phyloP scores from a whole-genome alignment of 2,888 invertebrate genomes.

The Lasioglossum calceatum region DNA sequence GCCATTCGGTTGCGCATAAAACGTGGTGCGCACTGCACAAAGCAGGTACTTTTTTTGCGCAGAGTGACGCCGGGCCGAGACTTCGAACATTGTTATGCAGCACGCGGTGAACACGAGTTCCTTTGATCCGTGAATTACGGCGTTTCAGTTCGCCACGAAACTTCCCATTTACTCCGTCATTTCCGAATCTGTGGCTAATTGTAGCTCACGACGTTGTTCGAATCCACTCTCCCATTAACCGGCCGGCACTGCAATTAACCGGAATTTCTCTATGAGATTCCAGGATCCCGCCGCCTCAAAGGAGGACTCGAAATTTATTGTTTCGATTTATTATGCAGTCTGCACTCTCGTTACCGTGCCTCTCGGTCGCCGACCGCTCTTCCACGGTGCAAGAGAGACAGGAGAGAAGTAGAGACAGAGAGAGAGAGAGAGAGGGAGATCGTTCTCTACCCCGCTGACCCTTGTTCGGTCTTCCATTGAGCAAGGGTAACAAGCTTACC shows the following conservation, averaged over 20 bases:
- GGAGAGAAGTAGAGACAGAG: neutral
- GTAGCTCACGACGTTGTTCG: conserved; percentile 59
- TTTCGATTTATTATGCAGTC: conserved; percentile 69
- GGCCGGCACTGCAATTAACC: conserved; percentile 62
- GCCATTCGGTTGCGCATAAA: neutral
- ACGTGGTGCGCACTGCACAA: neutral
- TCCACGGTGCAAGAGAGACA: neutral
- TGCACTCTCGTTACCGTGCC: conserved; percentile 51
- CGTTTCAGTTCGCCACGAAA: conserved; percentile 43
- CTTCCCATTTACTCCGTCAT: conserved; percentile 46
- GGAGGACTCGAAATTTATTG: conserved; percentile 63
- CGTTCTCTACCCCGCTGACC: neutral
- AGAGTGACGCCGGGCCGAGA: neutral
- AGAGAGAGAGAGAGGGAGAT: neutral
- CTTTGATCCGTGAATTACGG: conserved; percentile 59
- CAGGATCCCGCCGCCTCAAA: conserved; percentile 55
- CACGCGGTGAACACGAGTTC: conserved; percentile 13
- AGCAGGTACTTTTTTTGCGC: neutral
- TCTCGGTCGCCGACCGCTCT: neutral
- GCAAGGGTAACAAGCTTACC: conserved; percentile 53
- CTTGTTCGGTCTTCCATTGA: conserved; percentile 17
- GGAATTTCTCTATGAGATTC: conserved; percentile 62
- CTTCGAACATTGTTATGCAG: conserved; percentile 1
- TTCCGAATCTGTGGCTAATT: conserved; percentile 64
- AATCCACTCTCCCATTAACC: conserved; percentile 64